These are phyloP conservation scores for Brachionus rotundiformis DNA, from an alignment of 1,140 invertebrate species.

Conservation along the genomic window DNA sequence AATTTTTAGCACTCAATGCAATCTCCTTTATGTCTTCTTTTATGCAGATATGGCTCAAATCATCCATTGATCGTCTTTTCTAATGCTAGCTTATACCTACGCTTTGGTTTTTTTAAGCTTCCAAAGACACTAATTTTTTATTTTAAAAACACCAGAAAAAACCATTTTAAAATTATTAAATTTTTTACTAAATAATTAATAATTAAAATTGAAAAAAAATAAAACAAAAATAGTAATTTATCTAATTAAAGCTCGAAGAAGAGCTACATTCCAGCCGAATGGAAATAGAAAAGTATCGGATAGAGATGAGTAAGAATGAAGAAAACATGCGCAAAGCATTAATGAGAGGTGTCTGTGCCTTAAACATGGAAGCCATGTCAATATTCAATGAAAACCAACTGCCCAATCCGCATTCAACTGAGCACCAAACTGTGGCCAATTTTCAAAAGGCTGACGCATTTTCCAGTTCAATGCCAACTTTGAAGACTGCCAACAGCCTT, in stretches of 20 bases:
- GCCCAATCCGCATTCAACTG: background rate
- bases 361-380: conserved; percentile 64
- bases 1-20: no score
- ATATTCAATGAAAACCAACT: conserved; percentile 55
- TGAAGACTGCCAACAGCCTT: background rate
- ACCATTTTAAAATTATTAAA: no score
- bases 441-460: background rate
- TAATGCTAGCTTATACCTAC: no score
- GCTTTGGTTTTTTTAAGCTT: no score
- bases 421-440: background rate
- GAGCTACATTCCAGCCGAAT: conserved; percentile 57
- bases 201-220: background rate
- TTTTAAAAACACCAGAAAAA: no score
- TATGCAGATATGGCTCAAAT: no score
- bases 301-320: conserved; percentile 53
- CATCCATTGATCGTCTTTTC: no score
- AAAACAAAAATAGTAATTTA: no score
- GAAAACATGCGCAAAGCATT: conserved; percentile 64
- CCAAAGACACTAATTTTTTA: no score
- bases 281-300: conserved; percentile 57
- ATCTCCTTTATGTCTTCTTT: no score
- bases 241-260: conserved; percentile 16
- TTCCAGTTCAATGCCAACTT: background rate
- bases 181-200: no score
- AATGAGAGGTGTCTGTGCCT: conserved; percentile 63